Percentiles rank a stretch among this genome's conserved stretches.
phyloP scores from a whole-genome alignment of 2,888 invertebrate genomes.

The Oxystoma pomonae region DNA sequence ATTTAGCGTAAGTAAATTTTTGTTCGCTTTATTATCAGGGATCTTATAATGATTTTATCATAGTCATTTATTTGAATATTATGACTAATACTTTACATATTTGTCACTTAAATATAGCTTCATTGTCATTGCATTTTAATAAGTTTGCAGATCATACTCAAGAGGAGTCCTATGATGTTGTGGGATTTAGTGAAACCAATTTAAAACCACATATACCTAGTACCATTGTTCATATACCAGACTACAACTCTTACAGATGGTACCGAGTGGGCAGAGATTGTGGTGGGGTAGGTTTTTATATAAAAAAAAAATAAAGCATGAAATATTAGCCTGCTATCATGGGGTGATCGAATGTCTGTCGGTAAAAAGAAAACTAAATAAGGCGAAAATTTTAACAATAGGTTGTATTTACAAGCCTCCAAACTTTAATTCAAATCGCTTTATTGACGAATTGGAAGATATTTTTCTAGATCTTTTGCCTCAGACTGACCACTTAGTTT shows the following conservation, averaged over 20 bases:
- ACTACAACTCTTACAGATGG: neutral
- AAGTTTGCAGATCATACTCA: neutral
- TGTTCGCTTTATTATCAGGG: no score
- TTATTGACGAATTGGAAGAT: neutral
- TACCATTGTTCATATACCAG: neutral
- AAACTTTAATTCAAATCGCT: neutral
- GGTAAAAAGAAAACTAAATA: conserved; percentile 2
- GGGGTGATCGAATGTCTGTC: neutral
- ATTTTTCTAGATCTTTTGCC: neutral
- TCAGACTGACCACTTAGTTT: conserved; percentile 1
- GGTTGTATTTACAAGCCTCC: neutral
- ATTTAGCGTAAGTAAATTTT: no score
- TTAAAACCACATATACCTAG: neutral
- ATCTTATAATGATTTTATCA: no score
- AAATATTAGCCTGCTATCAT: neutral
- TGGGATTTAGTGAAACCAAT: neutral
- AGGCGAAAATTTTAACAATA: neutral
- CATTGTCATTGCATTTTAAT: neutral
- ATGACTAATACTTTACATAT: no score
- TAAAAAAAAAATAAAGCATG: neutral
- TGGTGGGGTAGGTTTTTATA: conserved; percentile 6
- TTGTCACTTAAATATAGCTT: neutral
- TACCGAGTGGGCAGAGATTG: neutral
- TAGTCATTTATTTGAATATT: no score
- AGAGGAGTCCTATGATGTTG: neutral